Evolutionary conservation across 2,888 invertebrate species (phyloP).

Genomic region (Himalopsyche anomala): DNA sequence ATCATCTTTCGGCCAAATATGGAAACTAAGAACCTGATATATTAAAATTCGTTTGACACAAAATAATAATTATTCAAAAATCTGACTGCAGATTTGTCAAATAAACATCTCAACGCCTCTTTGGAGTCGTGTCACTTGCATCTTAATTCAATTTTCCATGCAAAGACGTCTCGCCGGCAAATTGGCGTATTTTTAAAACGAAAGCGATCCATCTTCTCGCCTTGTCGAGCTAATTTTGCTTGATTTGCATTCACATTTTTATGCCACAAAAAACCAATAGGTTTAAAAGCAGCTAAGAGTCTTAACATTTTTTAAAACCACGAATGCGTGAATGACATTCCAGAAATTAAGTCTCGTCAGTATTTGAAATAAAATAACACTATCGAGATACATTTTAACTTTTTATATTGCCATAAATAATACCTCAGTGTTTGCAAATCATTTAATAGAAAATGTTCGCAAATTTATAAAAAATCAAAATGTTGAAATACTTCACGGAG

Average conservation of each 20-base stretch:
- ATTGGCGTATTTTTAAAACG: slow-evolving; percentile 35
- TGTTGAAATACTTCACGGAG: too few relatives aligned
- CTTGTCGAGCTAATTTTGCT: slow-evolving; percentile 36
- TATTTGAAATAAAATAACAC: too few relatives aligned
- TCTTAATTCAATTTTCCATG: slow-evolving; percentile 37
- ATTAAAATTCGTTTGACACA: not conserved
- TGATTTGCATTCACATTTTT: slow-evolving; percentile 43
- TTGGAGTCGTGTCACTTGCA: slow-evolving; percentile 19
- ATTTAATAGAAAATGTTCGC: too few relatives aligned
- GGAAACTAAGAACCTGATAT: not conserved
- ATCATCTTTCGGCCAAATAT: not conserved
- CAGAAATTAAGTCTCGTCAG: not conserved
- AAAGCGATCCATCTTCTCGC: slow-evolving; percentile 29
- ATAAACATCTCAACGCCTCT: slow-evolving; percentile 40
- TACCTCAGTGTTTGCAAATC: too few relatives aligned
- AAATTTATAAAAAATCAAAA: too few relatives aligned
- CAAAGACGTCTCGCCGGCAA: slow-evolving; percentile 28
- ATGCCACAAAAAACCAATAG: slow-evolving; percentile 19
- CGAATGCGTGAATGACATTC: slow-evolving; percentile 22
- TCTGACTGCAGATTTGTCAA: slow-evolving; percentile 35
- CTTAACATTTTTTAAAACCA: slow-evolving; percentile 28
- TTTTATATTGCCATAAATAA: too few relatives aligned
- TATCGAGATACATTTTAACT: too few relatives aligned
- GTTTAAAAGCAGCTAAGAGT: slow-evolving; percentile 32
- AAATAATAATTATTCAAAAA: not conserved